Conservation (phyloP, 2,797 vertebrate genomes). For the Distichodus sexfasciatus region DNA sequence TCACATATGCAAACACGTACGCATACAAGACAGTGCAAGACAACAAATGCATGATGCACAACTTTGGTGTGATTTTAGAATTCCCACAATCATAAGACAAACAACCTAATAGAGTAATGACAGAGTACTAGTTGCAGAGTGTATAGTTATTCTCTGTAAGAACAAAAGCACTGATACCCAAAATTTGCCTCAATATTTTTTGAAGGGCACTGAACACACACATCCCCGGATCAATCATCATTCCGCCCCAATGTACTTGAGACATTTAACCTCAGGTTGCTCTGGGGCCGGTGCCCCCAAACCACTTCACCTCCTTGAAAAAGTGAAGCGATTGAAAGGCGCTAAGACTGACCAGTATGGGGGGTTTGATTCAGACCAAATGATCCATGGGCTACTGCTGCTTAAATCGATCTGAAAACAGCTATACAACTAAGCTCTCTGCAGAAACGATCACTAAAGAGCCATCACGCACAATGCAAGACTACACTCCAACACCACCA, state of each 20-base stretch:
- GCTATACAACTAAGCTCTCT: neutral
- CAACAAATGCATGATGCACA: too few relatives aligned
- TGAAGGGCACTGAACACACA: neutral
- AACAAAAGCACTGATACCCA: neutral
- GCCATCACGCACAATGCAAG: neutral
- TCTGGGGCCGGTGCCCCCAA: neutral
- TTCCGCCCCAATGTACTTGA: slow-evolving; percentile 4
- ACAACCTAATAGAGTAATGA: slow-evolving; percentile 31
- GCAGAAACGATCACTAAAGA: neutral
- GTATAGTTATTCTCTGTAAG: slow-evolving; percentile 14
- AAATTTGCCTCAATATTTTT: neutral
- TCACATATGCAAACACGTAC: slow-evolving; percentile 17
- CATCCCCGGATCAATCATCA: neutral
- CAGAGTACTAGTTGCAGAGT: slow-evolving; percentile 18
- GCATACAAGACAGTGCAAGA: too few relatives aligned
- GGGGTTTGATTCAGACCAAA: neutral
- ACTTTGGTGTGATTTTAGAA: too few relatives aligned
- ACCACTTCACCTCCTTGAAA: too few relatives aligned
- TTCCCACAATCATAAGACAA: slow-evolving; percentile 28
- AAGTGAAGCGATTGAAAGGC: too few relatives aligned
- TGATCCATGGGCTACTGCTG: neutral
- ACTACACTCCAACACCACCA: neutral
- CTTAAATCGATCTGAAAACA: neutral
- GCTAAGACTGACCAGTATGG: neutral
- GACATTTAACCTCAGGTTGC: neutral